phyloP scores from a whole-genome alignment of 2,113 vertebrate genomes.

The Phylloscopus trochilus region DNA sequence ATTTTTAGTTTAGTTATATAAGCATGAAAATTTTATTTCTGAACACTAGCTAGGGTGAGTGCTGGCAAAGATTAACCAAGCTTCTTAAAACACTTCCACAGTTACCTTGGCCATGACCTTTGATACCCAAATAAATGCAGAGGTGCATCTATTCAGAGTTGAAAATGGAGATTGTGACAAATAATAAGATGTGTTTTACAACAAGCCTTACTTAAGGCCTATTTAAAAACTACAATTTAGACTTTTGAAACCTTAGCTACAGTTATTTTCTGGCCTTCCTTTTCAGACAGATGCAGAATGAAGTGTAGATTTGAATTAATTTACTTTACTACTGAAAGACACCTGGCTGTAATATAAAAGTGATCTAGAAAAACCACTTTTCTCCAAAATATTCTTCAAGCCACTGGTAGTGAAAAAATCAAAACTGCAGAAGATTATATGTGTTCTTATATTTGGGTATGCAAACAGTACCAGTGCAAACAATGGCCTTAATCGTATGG shows the following conservation, averaged over 20 bases:
- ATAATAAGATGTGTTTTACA: background rate
- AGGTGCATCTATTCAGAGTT: background rate
- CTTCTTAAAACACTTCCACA: background rate
- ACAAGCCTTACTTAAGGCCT: background rate
- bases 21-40: background rate
- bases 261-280: background rate
- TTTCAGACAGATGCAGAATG: background rate
- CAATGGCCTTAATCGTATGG: background rate
- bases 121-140: background rate
- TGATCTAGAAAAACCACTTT: background rate
- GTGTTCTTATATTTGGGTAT: background rate
- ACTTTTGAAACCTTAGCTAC: background rate
- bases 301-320: background rate
- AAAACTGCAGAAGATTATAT: background rate
- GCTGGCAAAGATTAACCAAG: background rate
- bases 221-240: background rate
- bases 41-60: background rate
- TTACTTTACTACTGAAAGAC: background rate
- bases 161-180: background rate
- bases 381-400: background rate
- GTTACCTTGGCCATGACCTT: slow-evolving; percentile 6
- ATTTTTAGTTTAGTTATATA: background rate
- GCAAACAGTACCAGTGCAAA: background rate
- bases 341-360: background rate
- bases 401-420: background rate